Conservation (phyloP, 1,140 invertebrate genomes). For the Drosophila parvula region DNA sequence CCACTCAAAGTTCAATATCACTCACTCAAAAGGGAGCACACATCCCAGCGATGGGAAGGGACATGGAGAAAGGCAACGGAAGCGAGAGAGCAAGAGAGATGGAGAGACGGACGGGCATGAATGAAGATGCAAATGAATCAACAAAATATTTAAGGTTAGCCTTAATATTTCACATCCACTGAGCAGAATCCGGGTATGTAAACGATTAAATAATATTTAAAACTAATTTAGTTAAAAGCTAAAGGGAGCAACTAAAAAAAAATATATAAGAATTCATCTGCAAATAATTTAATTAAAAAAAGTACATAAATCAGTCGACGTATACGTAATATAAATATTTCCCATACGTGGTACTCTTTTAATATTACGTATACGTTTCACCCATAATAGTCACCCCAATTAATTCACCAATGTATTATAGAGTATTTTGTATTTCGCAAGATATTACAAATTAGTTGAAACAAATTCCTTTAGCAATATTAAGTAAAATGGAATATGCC, state of each 20-base stretch:
- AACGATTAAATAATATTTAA: no score
- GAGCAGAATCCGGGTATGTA: background rate
- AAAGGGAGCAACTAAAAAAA: background rate
- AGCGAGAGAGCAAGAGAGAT: background rate
- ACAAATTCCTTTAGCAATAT: background rate
- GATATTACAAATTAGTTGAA: background rate
- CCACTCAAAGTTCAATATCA: constrained; percentile 23
- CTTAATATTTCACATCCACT: constrained; percentile 8
- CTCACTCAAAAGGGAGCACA: constrained; percentile 2
- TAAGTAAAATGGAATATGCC: no score
- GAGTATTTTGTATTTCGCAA: background rate
- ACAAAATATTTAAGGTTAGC: constrained; percentile 53
- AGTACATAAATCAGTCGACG: background rate
- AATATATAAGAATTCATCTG: background rate
- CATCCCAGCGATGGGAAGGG: background rate
- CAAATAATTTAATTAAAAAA: background rate
- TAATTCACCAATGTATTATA: background rate
- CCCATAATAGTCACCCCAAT: background rate
- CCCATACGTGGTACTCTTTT: background rate
- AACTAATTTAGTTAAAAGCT: background rate
- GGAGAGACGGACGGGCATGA: constrained; percentile 26
- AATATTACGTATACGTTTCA: background rate
- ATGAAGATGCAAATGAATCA: constrained; percentile 62
- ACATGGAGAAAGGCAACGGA: constrained; percentile 5
- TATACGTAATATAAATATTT: background rate